phyloP scores from a whole-genome alignment of 2,888 invertebrate genomes.

The Drosophila ezoana region DNA sequence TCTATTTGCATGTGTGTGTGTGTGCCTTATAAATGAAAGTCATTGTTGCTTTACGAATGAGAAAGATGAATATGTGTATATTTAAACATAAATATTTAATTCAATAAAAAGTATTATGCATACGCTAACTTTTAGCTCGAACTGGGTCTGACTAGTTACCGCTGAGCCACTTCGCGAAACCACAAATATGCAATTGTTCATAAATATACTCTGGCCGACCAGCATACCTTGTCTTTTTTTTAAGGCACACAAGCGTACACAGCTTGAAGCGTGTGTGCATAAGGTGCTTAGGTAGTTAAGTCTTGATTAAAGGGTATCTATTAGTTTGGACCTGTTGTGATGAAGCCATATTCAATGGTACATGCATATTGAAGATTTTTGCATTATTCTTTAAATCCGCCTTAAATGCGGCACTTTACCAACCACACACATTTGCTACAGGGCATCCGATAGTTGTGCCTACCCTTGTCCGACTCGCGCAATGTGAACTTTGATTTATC shows the following conservation, averaged over 20 bases:
- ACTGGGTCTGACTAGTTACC: too few species aligned
- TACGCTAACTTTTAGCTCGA: too few species aligned
- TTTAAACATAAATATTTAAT: slow-evolving; percentile 4
- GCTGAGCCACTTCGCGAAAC: slow-evolving; percentile 1
- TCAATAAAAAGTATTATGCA: too few species aligned
- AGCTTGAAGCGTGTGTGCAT: not conserved
- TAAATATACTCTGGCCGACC: not conserved
- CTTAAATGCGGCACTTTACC: too few species aligned
- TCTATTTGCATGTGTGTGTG: not conserved
- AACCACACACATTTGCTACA: not conserved
- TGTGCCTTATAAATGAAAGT: slow-evolving; percentile 25
- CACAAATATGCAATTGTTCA: slow-evolving; percentile 2
- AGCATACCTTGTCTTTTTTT: not conserved
- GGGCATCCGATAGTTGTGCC: slow-evolving; percentile 1
- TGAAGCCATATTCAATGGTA: too few species aligned
- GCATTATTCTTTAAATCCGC: too few species aligned
- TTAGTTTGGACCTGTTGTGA: too few species aligned
- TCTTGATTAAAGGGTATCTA: not conserved
- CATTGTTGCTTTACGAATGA: slow-evolving; percentile 31
- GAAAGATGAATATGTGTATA: not conserved
- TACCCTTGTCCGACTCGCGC: not conserved
- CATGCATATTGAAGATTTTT: too few species aligned
- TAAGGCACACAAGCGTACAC: too few species aligned
- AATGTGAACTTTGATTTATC: slow-evolving; percentile 29
- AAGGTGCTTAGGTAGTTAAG: not conserved